phyloP scores from a whole-genome alignment of 2,888 invertebrate genomes.

The Lottia gigantea region DNA sequence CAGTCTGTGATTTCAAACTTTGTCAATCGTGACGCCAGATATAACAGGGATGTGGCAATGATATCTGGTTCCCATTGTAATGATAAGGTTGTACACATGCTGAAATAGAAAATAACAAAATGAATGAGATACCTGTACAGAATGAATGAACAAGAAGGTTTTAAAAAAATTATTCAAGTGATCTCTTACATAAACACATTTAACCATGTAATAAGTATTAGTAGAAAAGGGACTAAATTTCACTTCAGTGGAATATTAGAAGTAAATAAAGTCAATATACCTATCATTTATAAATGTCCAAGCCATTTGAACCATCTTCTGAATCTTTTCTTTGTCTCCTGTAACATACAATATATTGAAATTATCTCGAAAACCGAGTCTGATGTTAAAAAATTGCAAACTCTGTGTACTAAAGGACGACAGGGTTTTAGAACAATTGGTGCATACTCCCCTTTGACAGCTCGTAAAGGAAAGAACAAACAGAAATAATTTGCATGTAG shows the following conservation, averaged over 20 bases:
- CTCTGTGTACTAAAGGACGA: no score
- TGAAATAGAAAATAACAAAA: constrained; percentile 59
- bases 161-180: no score
- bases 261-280: constrained; percentile 61
- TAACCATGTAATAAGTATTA: no score
- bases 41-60: constrained; percentile 92
- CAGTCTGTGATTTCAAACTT: constrained; percentile 96
- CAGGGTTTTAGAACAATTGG: no score
- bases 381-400: no score
- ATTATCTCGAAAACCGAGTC: no score
- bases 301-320: constrained; percentile 98
- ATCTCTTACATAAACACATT: no score
- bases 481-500: not conserved
- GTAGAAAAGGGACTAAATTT: no score
- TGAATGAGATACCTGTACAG: no score
- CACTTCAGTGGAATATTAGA: no score
- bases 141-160: no score
- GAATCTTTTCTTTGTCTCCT: constrained; percentile 90
- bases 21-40: constrained; percentile 93
- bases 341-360: not conserved
- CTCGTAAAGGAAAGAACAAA: not conserved
- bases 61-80: constrained; percentile 99
- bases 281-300: constrained; percentile 99
- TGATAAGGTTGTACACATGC: constrained; percentile 94
- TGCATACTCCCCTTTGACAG: no score